Base-by-base conservation (phyloP, 64 coral and sea anemone genomes). In the Acropora tenuis region DNA sequence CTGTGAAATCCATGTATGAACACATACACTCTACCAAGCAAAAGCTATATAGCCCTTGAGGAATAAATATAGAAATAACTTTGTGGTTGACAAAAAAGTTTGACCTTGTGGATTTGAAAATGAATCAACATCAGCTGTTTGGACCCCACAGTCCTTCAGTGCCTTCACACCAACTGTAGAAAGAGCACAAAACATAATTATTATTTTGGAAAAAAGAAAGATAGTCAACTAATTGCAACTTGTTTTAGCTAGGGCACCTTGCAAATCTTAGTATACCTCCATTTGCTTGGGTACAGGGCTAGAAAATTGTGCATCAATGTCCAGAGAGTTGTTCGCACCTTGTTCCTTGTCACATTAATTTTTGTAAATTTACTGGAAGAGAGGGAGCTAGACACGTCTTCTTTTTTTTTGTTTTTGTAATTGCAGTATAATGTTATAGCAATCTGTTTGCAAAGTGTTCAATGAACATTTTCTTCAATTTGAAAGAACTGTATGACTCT, bases 61-160 rank as follows among this genome's bases (percentile, higher is more conserved):
- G 30, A 30, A 30, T 30, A 30, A 30, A 30, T 30, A 30, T 30
- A 30, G 30, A 30, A 30, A 30, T 30, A 30, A 30, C 30, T 30
- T 30, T 30, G 30, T 30, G 30, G 30, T 30, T 30, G 30, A 30
- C 30, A 30, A 30, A 30, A 30, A 30, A 30, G 30, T 30, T 30
- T 30, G 90, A 96, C 95, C 91, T 93, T 93, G 92, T 69, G 95
- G 80, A 74, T 96, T 71, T 78, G 88, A 78, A 86, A 94, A 94
- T 45, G 88, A 18, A 63, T 97, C 95, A 48, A 97, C 79, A 82
- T 97, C 95, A 66, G 77, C 89, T 66, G 76, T 49, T 55, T 67
- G 63, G 4, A 97, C 95, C 69, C 95, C 89, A 78, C 88, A 84
- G 45, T 94, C 82, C 73, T 92, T 94, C 16, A 97, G 68, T 44